Base-by-base conservation (phyloP, 2,888 invertebrate species). In the Leucania comma region DNA sequence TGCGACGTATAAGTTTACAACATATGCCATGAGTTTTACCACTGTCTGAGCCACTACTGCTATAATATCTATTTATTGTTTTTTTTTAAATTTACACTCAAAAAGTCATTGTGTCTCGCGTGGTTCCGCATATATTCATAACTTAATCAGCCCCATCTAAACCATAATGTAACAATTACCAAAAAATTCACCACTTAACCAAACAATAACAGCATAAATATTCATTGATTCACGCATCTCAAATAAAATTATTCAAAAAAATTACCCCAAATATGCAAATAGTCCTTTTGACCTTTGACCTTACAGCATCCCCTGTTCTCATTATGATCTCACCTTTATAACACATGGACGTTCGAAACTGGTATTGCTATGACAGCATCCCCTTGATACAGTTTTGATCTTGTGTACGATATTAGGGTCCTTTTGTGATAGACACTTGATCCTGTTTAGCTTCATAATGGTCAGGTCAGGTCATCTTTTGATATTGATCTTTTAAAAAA, bases 291-390 rank as follows among this genome's bases (percentile, higher is more conserved):
- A 85, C 85, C 80, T 60, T 38, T 87, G 75, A 87, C 84, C 86
- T 79, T 75, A 75, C 92, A 92, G 92, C 91, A 90, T 92, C 93
- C 90, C 90, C 81, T 84, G 90, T 68, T 92, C 89, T 90, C 89
- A 76, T 87, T 91, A 87, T 79, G 80, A 89, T 90, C 90, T 90
- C 88, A 78, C 79, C 78, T 80, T 78, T 78, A 1, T 50, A 71
- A 8, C 48, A 81, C 83, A 85, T 81, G 84, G 72, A 77, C 72
- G 80, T 50, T 65, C 26, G 22, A 70, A 75, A 80, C 80, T 68
- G 79, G 84, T 82, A 42, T 42, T 42, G n/a, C n/a, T n/a, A n/a
- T 42, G 17, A 42, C 85, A 88, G 85, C 83, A 83, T 89, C 88
- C 88, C 82, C 68, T 88, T 88, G 90, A 86, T 91, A 88, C 82